phyloP scores from a whole-genome alignment of 2,113 vertebrate species.

The Melanocharis versteri region DNA sequence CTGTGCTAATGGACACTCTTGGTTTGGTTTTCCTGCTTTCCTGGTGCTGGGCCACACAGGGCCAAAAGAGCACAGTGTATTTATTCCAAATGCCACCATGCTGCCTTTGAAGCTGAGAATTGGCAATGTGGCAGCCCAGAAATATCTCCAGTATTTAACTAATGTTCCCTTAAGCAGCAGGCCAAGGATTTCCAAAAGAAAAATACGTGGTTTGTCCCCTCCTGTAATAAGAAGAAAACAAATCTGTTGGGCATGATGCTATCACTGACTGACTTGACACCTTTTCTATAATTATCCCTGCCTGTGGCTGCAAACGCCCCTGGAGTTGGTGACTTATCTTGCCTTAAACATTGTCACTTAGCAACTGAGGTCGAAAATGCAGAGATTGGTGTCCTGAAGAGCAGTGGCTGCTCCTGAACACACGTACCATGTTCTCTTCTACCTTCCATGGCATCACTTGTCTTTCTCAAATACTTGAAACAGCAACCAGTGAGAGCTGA shows the following conservation, averaged over 20 bases:
- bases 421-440: rapidly evolving
- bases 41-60: slow-evolving; percentile 74
- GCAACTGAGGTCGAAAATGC: not conserved
- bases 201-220: slow-evolving; percentile 24
- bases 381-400: not conserved
- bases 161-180: slow-evolving; percentile 63
- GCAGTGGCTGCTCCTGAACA: not conserved
- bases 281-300: not conserved
- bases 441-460: rapidly evolving
- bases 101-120: slow-evolving; percentile 76
- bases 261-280: not conserved
- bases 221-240: slow-evolving; percentile 35
- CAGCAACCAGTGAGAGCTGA: not conserved
- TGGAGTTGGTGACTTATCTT: not conserved
- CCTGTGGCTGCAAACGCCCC: not conserved
- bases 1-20: not conserved
- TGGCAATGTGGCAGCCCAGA: slow-evolving; percentile 78
- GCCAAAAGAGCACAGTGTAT: slow-evolving; percentile 73
- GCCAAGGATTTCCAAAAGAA: slow-evolving; percentile 67
- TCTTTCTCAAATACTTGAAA: not conserved
- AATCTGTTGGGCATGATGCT: not conserved
- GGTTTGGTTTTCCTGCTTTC: slow-evolving; percentile 13
- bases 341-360: not conserved
- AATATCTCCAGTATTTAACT: slow-evolving; percentile 78
- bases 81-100: slow-evolving; percentile 73